A percentile compares a stretch with the other conserved stretches of the same genome.
These are phyloP conservation scores for Meloidogyne floridensis DNA, from an alignment of 1,140 invertebrate species.

Conservation along the genomic window DNA sequence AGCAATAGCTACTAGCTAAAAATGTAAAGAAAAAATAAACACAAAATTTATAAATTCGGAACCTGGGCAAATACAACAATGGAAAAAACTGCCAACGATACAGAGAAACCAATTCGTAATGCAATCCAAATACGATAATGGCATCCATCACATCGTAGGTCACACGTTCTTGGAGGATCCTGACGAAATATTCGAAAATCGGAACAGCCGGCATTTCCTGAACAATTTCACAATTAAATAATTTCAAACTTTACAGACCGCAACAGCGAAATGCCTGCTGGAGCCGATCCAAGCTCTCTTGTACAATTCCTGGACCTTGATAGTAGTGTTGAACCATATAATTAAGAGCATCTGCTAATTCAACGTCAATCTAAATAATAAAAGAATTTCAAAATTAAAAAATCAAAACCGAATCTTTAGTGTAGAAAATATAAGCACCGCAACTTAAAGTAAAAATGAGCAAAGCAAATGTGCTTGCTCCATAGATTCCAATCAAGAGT, in stretches of 20 bases:
- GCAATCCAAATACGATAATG: constrained; percentile 60
- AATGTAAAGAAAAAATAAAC: constrained; percentile 16
- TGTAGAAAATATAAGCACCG: constrained; percentile 60
- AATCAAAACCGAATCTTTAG: constrained; percentile 52
- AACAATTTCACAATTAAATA: constrained; percentile 25
- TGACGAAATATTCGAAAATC: constrained; percentile 64
- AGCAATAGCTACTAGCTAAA: constrained; percentile 34
- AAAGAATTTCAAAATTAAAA: background rate
- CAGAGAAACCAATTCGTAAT: constrained; percentile 55
- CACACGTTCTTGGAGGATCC: constrained; percentile 61
- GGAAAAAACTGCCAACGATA: constrained; percentile 53
- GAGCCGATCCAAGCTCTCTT: constrained; percentile 60
- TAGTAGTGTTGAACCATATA: constrained; percentile 66
- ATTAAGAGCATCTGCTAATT: constrained; percentile 62
- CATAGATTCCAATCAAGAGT: constrained; percentile 56
- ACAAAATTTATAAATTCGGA: constrained; percentile 21
- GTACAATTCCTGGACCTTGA: constrained; percentile 60
- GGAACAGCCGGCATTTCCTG: constrained; percentile 64
- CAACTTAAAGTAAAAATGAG: constrained; percentile 57
- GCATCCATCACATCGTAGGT: constrained; percentile 65
- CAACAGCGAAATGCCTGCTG: constrained; percentile 65
- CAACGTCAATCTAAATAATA: constrained; percentile 59
- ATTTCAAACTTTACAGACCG: constrained; percentile 39
- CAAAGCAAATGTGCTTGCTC: constrained; percentile 50
- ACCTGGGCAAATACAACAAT: constrained; percentile 55